Conservation (phyloP, 2,888 invertebrate genomes). For the Amiota communis region DNA sequence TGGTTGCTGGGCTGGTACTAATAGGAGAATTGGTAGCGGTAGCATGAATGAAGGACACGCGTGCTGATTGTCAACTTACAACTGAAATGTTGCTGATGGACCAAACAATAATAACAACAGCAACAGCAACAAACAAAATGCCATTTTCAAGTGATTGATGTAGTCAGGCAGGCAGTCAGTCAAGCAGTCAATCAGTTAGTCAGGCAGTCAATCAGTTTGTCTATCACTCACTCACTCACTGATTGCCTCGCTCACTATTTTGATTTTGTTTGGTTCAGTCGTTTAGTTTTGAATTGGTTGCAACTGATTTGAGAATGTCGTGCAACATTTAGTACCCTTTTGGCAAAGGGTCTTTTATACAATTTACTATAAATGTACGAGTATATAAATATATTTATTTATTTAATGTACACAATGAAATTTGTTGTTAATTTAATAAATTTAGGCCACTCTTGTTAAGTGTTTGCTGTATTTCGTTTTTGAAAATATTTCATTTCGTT, state of each 20-base stretch:
- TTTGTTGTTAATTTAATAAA: too few species aligned
- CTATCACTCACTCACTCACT: background rate
- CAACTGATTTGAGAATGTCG: too few species aligned
- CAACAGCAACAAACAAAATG: conserved; percentile 12
- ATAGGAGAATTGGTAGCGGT: background rate
- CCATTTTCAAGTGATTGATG: conserved; percentile 23
- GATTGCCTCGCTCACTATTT: too few species aligned
- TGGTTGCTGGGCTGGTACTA: too few species aligned
- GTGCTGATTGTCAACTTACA: conserved; percentile 20
- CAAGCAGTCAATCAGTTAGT: background rate
- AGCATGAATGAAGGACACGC: background rate
- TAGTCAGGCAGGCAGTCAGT: background rate
- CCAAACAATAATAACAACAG: background rate
- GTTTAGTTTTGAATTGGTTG: background rate
- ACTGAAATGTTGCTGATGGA: conserved; percentile 24
- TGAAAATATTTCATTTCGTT: too few species aligned
- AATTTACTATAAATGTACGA: too few species aligned
- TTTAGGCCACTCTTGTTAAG: too few species aligned
- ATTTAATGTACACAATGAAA: too few species aligned
- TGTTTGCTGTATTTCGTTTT: too few species aligned
- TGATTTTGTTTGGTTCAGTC: background rate
- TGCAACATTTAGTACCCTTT: too few species aligned
- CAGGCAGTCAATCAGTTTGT: background rate
- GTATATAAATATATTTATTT: too few species aligned
- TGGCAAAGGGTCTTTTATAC: too few species aligned